Evolutionary conservation across 2,888 invertebrate species (phyloP).

Genomic region (Pseudococcus jackbeardsleyi): DNA sequence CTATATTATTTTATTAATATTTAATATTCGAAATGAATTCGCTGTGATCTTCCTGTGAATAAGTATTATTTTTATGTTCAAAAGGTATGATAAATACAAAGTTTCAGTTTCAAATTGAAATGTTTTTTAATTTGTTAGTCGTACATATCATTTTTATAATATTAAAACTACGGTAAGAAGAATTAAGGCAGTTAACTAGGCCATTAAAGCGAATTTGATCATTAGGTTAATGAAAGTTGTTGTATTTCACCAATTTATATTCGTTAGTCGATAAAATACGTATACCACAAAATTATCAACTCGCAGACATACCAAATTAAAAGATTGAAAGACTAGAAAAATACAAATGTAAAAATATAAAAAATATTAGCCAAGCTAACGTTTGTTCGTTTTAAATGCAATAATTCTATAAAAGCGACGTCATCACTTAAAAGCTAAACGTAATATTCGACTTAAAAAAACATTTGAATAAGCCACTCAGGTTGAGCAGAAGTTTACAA

Average conservation of each 20-base stretch:
- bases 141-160: background rate
- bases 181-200: slow-evolving; percentile 30
- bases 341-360: background rate
- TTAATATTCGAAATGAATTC: background rate
- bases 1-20: slow-evolving; percentile 84
- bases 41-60: background rate
- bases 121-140: slow-evolving; percentile 29
- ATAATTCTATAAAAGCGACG: background rate
- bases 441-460: background rate
- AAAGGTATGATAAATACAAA: background rate
- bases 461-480: background rate
- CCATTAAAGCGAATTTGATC: slow-evolving; percentile 35
- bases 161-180: slow-evolving; percentile 20
- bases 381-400: background rate
- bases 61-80: background rate
- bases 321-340: slow-evolving; percentile 34
- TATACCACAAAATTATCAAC: background rate
- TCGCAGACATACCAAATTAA: background rate
- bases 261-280: background rate
- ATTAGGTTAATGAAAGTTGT: background rate
- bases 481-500: background rate
- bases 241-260: background rate
- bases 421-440: background rate
- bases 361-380: slow-evolving; percentile 4
- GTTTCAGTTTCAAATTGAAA: background rate